Conservation (phyloP, 1,140 invertebrate species). For the Chlorops oryzae region DNA sequence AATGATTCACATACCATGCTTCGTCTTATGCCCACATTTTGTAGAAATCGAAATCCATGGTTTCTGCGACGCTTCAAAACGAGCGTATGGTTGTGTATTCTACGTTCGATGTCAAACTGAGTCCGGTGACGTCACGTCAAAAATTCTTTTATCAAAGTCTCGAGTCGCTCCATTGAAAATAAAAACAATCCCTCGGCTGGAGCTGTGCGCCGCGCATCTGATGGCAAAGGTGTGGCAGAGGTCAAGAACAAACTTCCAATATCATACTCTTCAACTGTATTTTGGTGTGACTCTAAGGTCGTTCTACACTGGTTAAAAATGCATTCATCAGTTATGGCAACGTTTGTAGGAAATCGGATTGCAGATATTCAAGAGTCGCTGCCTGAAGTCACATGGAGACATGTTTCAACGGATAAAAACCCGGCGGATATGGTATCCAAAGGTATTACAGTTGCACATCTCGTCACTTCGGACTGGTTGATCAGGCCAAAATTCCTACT, state of each 20-base stretch:
- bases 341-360: conserved; percentile 12
- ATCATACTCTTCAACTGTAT: not conserved
- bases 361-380: conserved; percentile 5
- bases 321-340: conserved; percentile 9
- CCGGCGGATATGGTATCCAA: conserved; percentile 7
- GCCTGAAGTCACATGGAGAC: not conserved
- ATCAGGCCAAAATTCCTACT: too few species aligned
- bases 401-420: too few species aligned
- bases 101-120: conserved; percentile 11
- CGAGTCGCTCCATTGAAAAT: conserved; percentile 9
- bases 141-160: conserved; percentile 6
- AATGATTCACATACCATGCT: not conserved
- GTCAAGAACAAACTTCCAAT: not conserved
- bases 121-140: not conserved
- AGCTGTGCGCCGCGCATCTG: conserved; percentile 6
- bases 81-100: conserved; percentile 14
- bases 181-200: conserved; percentile 1
- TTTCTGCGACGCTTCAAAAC: conserved; percentile 39
- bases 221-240: too few species aligned
- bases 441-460: too few species aligned
- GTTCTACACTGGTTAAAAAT: conserved; percentile 11
- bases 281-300: conserved; percentile 14
- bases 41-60: conserved; percentile 21
- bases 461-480: too few species aligned
- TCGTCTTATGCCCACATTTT: conserved; percentile 11